These are phyloP conservation scores for Sinohyriopsis cumingii DNA, from an alignment of 2,888 invertebrate genomes.

Conservation along the genomic window DNA sequence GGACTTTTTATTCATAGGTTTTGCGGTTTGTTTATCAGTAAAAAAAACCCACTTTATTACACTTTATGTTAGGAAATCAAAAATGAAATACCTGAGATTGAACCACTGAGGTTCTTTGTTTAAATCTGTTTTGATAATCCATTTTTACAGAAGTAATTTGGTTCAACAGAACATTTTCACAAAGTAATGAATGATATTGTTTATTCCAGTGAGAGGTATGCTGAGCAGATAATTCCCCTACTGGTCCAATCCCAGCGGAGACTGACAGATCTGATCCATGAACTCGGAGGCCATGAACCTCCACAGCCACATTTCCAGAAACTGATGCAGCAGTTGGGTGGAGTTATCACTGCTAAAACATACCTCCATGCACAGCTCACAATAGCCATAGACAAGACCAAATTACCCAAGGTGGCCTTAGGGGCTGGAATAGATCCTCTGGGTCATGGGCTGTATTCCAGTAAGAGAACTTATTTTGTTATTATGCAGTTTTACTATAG, in stretches of 20 bases:
- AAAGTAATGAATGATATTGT: not conserved
- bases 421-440: conserved; percentile 66
- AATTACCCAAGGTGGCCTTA: conserved; percentile 41
- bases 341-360: conserved; percentile 56
- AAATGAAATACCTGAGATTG: too few relatives aligned
- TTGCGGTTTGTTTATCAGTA: too few relatives aligned
- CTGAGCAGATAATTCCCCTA: conserved; percentile 67
- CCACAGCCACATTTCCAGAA: conserved; percentile 64
- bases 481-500: not conserved
- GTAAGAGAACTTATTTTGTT: conserved; percentile 36
- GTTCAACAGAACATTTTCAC: too few relatives aligned
- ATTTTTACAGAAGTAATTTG: too few relatives aligned
- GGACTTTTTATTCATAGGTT: too few relatives aligned
- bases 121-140: too few relatives aligned
- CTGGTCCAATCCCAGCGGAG: conserved; percentile 68
- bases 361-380: conserved; percentile 64
- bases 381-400: conserved; percentile 44
- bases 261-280: conserved; percentile 52
- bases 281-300: conserved; percentile 51
- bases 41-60: too few relatives aligned
- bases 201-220: conserved; percentile 65
- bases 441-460: conserved; percentile 61
- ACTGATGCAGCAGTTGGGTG: conserved; percentile 51
- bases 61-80: too few relatives aligned
- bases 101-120: too few relatives aligned